Evolutionary conservation across 2,888 invertebrate genomes (phyloP), one percentile per base, ranked within the genome.

Genomic region (Netelia virgata): DNA sequence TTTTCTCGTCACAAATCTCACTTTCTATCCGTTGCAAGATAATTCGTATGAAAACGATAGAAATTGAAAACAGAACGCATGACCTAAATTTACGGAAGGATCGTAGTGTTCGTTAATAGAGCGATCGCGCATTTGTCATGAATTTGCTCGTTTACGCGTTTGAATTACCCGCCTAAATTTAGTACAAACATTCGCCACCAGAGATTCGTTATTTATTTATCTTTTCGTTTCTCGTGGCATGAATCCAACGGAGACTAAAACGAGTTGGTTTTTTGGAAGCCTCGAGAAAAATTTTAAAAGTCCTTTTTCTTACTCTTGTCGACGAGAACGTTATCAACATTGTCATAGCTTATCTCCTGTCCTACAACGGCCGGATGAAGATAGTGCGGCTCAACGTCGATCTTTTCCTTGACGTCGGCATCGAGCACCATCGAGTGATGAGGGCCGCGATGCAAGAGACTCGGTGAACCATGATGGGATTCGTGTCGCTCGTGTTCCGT

Each of bases 311-410:
- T 92, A 82, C 90, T 91, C 79, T 93, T 93, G 83, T 91, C 90
- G 9, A 90, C 90, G 1, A 93, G 88, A 11, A 90, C 90, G 79
- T 92, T 93, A 84, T 93, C 93, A 79, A 36, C 36, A 36, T 36
- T 36, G 36, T 93, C 91, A 88, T 96, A 96, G 87, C 95, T 94
- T 83, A 96, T 94, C 69, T 95, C 94, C 59, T 95, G 94, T 0
- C 96, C 96, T 78, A 95, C 95, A 61, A 95, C 94, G 59, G 95
- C 96, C 1, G 95, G 95, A 85, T 95, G 95, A 61, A 96, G 91
- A 81, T 95, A 94, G 86, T 95, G 95, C 0, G 95, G 94, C 81
- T 95, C 95, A 14, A 96, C 94, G 88, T 95, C 95, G n/a, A 96
- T 93, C 88, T 95, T 95, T 80, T 95, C 94, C 87, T 95, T 95